phyloP scores from a whole-genome alignment of 2,797 vertebrate genomes.

The Pipistrellus pygmaeus region DNA sequence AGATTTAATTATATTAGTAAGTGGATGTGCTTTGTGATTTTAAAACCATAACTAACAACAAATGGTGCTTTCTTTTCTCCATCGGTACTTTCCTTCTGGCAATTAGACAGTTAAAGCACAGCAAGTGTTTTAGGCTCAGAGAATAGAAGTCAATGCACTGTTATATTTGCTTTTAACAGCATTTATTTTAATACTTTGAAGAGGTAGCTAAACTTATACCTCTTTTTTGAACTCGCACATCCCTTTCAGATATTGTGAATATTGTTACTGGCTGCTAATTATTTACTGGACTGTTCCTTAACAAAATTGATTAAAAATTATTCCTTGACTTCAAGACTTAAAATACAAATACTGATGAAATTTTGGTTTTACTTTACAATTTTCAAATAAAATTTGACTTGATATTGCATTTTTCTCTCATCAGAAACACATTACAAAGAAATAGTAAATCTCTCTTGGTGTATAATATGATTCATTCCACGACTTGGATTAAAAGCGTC shows the following conservation, averaged over 20 bases:
- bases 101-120: neutral
- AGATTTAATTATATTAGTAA: conserved; percentile 69
- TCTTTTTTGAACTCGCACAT: neutral
- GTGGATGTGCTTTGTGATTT: conserved; percentile 64
- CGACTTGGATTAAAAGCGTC: neutral
- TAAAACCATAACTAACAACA: conserved; percentile 70
- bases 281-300: neutral
- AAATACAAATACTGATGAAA: neutral
- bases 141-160: neutral
- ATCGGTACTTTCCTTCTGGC: neutral
- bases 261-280: neutral
- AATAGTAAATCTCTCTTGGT: neutral
- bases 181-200: conserved; percentile 19
- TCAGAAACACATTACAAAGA: neutral
- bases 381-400: conserved; percentile 22
- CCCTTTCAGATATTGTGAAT: conserved; percentile 15
- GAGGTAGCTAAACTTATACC: neutral
- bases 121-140: neutral
- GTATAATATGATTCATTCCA: neutral
- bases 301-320: neutral
- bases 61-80: conserved; percentile 54
- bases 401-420: neutral
- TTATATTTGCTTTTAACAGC: neutral
- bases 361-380: neutral
- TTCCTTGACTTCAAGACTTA: neutral